These are phyloP conservation scores for Drosophila takahashii DNA, from an alignment of 1,140 invertebrate species.

Conservation along the genomic window DNA sequence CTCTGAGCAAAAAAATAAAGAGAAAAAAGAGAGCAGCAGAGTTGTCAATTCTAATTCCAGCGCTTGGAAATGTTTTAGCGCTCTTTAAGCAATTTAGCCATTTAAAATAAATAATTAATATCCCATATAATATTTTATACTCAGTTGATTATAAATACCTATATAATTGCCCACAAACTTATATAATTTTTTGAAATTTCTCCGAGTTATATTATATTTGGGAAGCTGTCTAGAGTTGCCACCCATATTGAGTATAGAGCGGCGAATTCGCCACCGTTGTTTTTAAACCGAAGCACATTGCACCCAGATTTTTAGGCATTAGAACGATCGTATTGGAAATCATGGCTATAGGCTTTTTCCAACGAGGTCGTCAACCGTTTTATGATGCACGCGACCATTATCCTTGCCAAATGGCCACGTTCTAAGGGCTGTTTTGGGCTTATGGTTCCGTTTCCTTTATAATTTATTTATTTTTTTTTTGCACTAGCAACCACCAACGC, in stretches of 20 bases:
- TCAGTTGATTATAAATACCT: background rate
- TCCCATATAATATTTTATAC: too few relatives aligned
- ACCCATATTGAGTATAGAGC: background rate
- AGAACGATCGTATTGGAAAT: conserved; percentile 8
- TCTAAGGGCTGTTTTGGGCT: conserved; percentile 60
- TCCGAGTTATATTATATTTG: background rate
- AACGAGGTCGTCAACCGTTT: conserved; percentile 74
- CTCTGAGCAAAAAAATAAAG: conserved; percentile 8
- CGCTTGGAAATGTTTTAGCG: conserved; percentile 26
- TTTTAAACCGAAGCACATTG: background rate
- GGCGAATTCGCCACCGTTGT: background rate
- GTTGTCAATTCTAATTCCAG: conserved; percentile 23
- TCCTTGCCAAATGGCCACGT: conserved; percentile 44
- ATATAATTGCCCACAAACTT: background rate
- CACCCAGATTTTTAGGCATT: background rate
- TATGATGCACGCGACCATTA: conserved; percentile 67
- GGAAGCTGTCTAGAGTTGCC: background rate
- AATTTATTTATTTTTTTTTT: conserved; percentile 43
- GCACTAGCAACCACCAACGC: conserved; percentile 71
- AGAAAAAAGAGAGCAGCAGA: conserved; percentile 3
- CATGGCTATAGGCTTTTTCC: conserved; percentile 4
- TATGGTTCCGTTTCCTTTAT: conserved; percentile 29
- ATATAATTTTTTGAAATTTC: background rate
- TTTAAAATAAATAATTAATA: background rate
- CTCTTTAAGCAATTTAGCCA: background rate